phyloP scores from a whole-genome alignment of 2,797 vertebrate species.

The Anolis apletophallus region DNA sequence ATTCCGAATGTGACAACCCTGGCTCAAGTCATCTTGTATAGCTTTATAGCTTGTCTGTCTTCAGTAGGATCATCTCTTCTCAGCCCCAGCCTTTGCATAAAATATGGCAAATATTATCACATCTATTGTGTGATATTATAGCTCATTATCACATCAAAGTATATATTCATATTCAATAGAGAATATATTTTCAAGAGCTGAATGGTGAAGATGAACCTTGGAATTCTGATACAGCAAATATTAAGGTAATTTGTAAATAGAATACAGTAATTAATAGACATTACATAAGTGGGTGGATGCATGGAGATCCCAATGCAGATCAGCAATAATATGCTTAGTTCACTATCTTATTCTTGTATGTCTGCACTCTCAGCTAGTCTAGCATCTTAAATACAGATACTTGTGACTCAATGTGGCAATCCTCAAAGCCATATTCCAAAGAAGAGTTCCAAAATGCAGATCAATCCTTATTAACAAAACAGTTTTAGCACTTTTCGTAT shows the following conservation, averaged over 20 bases:
- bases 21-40: neutral
- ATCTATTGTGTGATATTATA: no score
- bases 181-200: no score
- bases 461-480: neutral
- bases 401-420: neutral
- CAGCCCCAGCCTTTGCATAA: no score
- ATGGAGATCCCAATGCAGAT: neutral
- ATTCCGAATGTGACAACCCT: neutral
- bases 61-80: no score
- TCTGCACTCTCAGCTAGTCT: neutral
- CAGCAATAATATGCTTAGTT: neutral
- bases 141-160: no score
- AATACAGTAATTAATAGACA: no score
- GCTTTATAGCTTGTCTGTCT: neutral
- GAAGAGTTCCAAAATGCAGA: neutral
- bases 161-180: no score
- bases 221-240: no score
- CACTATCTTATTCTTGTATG: neutral
- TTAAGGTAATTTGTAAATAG: no score
- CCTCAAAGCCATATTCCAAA: neutral
- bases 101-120: no score
- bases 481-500: neutral
- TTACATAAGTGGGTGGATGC: no score
- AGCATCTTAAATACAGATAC: neutral
- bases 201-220: no score